A percentile compares a stretch with the other conserved stretches of the same genome.
Evolutionary conservation across 2,888 invertebrate species (phyloP).

Genomic region (Aleiodes alternator): DNA sequence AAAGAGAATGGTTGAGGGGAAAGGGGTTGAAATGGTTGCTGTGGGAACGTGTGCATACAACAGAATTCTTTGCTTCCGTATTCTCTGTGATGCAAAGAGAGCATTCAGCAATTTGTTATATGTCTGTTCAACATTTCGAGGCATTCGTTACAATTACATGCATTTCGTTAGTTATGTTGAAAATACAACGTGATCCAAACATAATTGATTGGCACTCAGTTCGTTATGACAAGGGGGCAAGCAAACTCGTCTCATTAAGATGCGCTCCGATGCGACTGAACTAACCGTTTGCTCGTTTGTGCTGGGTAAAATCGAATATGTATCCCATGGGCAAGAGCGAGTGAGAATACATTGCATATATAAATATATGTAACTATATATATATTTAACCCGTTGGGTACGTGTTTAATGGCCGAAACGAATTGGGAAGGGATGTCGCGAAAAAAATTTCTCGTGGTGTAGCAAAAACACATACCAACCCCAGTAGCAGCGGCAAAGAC

Average conservation of each 20-base stretch:
- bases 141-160: slow-evolving; percentile 3
- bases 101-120: not conserved
- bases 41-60: slow-evolving; percentile 21
- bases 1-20: not conserved
- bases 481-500: slow-evolving; percentile 12
- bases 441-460: slow-evolving; percentile 46
- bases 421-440: slow-evolving; percentile 53
- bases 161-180: slow-evolving; percentile 24
- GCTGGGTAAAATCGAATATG: slow-evolving; percentile 63
- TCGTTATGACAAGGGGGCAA: slow-evolving; percentile 68
- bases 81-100: too few relatives aligned
- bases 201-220: slow-evolving; percentile 71
- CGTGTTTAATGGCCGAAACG: slow-evolving; percentile 57
- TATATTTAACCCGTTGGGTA: slow-evolving; percentile 27
- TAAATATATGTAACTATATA: slow-evolving; percentile 28
- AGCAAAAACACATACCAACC: too few relatives aligned
- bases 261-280: slow-evolving; percentile 65
- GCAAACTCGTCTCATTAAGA: slow-evolving; percentile 68
- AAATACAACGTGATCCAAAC: slow-evolving; percentile 49
- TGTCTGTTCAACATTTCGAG: slow-evolving; percentile 8
- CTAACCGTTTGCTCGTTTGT: slow-evolving; percentile 65
- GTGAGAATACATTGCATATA: slow-evolving; percentile 15
- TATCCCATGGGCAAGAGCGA: slow-evolving; percentile 41
- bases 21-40: not conserved
- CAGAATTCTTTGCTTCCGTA: not conserved